Evolutionary conservation across 2,888 invertebrate species (phyloP).

Genomic region (Macropis europaea): DNA sequence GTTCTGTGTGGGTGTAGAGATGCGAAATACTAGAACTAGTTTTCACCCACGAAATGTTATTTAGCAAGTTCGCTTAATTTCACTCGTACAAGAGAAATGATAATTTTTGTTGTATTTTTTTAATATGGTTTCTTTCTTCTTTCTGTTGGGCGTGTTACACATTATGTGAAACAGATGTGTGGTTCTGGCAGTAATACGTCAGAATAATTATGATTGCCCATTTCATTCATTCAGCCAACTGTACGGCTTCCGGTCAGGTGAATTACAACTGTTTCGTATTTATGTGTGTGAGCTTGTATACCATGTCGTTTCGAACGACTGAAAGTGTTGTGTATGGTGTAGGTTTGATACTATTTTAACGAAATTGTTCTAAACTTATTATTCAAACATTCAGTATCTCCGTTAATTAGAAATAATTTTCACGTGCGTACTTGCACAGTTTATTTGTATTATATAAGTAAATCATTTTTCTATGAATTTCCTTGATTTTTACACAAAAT

Average conservation of each 20-base stretch:
- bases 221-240: slow-evolving; percentile 39
- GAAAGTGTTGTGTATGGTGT: too few relatives aligned
- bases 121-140: too few relatives aligned
- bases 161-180: not conserved
- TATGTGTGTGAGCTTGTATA: slow-evolving; percentile 38
- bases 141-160: too few relatives aligned
- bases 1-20: not conserved
- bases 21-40: not conserved
- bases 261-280: slow-evolving; percentile 40
- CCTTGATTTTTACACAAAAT: too few relatives aligned
- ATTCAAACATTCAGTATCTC: too few relatives aligned
- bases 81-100: not conserved
- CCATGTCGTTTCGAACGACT: slow-evolving; percentile 24
- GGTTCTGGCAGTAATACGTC: slow-evolving; percentile 5
- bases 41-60: not conserved
- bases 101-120: not conserved
- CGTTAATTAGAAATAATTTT: too few relatives aligned
- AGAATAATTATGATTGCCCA: slow-evolving; percentile 50
- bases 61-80: not conserved
- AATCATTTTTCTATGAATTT: too few relatives aligned
- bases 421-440: too few relatives aligned
- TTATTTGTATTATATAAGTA: too few relatives aligned
- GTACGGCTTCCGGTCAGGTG: slow-evolving; percentile 60
- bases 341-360: too few relatives aligned
- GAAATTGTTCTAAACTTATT: too few relatives aligned